Evolutionary conservation across 2,113 vertebrate genomes (phyloP), one percentile per base, ranked within the genome.

Genomic region (Chloebia gouldiae): DNA sequence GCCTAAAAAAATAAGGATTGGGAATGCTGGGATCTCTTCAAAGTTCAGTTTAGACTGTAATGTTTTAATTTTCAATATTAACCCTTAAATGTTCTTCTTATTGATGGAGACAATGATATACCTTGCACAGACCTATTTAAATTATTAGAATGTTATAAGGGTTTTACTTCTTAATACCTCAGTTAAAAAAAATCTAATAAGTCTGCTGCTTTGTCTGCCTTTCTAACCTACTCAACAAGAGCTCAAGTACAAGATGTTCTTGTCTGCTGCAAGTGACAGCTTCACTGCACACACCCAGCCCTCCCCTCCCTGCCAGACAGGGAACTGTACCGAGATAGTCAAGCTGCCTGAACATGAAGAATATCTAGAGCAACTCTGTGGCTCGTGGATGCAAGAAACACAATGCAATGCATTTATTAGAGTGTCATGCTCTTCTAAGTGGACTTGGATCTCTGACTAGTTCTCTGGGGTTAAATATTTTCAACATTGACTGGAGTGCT

Each of bases 211-310:
- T 88, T 86, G 63, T 93, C 96, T 96, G 90, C 75, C 75, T 97
- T 95, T 94, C 78, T 95, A 91, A 95, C 81, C 90, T 90, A 68
- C 88, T 88, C 92, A 94, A 88, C 86, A 75, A 93, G 81, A 90
- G 56, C 92, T 92, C 76, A 93, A 95, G 90, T 59, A 97, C 95
- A 97, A 92, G 88, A 94, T 96, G 93, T 95, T 97, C 95, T 90
- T 88, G 78, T 94, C 89, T 94, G 83, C 85, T 87, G 57, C 81
- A 91, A 65, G 61, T 94, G 92, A 94, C 60, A 92, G 90, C 88
- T 77, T 82, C 0, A 2, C 63, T 72, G 71, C 85, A 90, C 78
- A 60, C 80, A 77, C 86, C 64, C 82, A 90, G 79, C 64, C 64
- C 81, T 94, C 72, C 69, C 50, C 70, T 69, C 2, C 68, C 65